Evolutionary conservation across 2,797 vertebrate genomes (phyloP), one percentile per base, ranked within the genome.

Genomic region (Poeciliopsis paucimaculata): DNA sequence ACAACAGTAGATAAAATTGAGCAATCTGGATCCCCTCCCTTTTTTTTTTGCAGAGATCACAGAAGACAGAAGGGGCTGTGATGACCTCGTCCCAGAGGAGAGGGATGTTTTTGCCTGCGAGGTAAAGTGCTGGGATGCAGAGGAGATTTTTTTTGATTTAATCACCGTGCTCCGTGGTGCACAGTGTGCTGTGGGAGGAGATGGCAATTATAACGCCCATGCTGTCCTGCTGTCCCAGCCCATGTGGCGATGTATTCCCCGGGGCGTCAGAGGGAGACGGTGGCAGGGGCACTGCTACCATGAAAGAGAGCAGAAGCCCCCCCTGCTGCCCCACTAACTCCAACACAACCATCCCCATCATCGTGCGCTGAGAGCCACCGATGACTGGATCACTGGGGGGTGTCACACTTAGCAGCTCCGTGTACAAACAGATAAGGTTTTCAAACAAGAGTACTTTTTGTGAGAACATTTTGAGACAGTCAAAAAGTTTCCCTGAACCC

Each of bases 31-130:
- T 72, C 81, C 81, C 85, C 84, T 74, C 76, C 62, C 23, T 55
- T 60, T 62, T 80, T 88, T 88, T 73, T 81, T 87, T 73, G 75
- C 79, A 86, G 78, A 94, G 94, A 95, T 94, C 92, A 95, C 87
- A 95, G 92, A 91, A 88, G 88, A 90, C 86, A 91, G 85, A 91
- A 89, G 92, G 89, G 91, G 82, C 84, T 80, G 47, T 84, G 89
- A 89, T 92, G 91, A 93, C 92, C 94, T 87, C 76, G 84, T 96
- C 95, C 94, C 94, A 91, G 85, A 92, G 94, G 94, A 95, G 86
- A 89, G 76, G 78, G 92, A 92, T 95, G 94, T 95, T 96, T 70
- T 93, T 96, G 95, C 95, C 95, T 96, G 91, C 92, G 41, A 96
- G 95, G 94, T 94, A 95, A 91, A 91, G 89, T 93, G 77, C 84